Evolutionary conservation across 2,888 invertebrate species (phyloP), one percentile per base, ranked within the genome.

Genomic region (Hedya salicella): DNA sequence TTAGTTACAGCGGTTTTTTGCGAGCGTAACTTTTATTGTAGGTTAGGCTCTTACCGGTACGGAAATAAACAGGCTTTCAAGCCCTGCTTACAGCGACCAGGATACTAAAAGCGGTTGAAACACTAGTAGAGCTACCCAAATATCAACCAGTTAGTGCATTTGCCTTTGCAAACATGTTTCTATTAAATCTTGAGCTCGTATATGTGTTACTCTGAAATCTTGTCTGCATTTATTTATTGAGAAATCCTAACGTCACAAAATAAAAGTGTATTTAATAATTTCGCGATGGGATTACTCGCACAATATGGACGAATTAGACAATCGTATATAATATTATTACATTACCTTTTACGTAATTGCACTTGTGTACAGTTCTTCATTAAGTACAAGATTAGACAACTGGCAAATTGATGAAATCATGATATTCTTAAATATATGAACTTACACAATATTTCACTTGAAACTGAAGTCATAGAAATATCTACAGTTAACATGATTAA

Each of bases 281-380:
- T 76, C 65, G 73, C 76, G 71, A 81, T 80, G 81, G 81, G 82
- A 83, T 83, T 81, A 82, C 76, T 78, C 80, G 76, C 81, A 82
- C 81, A 87, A 84, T 83, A 87, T 89, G 89, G 89, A 89, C 89
- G 89, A 85, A 71, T 79, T 78, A 62, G 67, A 74, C 76, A 82
- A 80, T 82, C 75, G 78, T 83, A 80, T 76, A 53, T 60, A 40
- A 46, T 59, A 81, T 78, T 77, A 80, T 78, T 73, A 81, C 79
- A 79, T 81, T 81, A 81, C 79, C n/a, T 80, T 82, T 75, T 78
- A 81, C 80, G 85, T 89, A 90, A 90, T 90, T 87, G 90, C 91
- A 91, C 89, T 91, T 91, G 82, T 82, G 82, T 69, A 75, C 79
- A 79, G 78, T 81, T 86, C 81, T 78, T 78, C 74, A 73, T 74